These are phyloP conservation scores for Rhineura floridana DNA, from an alignment of 2,113 vertebrate species.

Conservation along the genomic window DNA sequence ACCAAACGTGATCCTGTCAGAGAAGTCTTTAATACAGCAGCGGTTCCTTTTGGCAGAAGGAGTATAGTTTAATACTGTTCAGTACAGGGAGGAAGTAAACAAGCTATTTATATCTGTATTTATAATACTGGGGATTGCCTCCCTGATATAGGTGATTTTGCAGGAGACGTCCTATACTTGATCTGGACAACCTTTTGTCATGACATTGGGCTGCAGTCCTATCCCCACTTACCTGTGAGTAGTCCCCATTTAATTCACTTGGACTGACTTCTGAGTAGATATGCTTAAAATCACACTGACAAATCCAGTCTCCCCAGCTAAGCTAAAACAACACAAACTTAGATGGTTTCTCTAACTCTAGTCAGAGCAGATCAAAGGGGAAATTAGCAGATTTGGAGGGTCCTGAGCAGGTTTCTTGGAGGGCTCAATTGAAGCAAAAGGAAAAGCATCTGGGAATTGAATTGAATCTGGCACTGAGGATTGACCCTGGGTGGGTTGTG, in stretches of 20 bases:
- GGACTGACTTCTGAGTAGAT: not conserved
- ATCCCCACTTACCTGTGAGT: not conserved
- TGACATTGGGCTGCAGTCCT: not conserved
- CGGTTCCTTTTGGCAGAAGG: constrained; percentile 7
- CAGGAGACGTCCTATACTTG: not conserved
- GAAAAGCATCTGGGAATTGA: not conserved
- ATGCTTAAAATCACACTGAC: not conserved
- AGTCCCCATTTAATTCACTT: not conserved
- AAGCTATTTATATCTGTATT: constrained; percentile 30
- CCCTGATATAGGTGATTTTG: not conserved
- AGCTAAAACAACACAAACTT: not conserved
- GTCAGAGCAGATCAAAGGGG: not conserved
- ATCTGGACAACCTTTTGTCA: not conserved
- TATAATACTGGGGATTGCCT: constrained; percentile 5
- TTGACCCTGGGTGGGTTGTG: not conserved
- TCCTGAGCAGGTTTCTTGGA: not conserved
- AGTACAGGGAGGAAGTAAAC: constrained; percentile 13
- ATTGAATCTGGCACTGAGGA: not conserved
- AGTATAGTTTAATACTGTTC: constrained; percentile 14
- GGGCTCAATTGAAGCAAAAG: not conserved
- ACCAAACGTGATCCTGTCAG: not conserved
- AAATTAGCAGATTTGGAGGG: not conserved
- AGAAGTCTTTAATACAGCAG: constrained; percentile 8
- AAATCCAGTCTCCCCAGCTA: not conserved
- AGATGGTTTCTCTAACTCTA: not conserved